Conservation (phyloP, 2,888 invertebrate genomes). For the Apamea anceps region DNA sequence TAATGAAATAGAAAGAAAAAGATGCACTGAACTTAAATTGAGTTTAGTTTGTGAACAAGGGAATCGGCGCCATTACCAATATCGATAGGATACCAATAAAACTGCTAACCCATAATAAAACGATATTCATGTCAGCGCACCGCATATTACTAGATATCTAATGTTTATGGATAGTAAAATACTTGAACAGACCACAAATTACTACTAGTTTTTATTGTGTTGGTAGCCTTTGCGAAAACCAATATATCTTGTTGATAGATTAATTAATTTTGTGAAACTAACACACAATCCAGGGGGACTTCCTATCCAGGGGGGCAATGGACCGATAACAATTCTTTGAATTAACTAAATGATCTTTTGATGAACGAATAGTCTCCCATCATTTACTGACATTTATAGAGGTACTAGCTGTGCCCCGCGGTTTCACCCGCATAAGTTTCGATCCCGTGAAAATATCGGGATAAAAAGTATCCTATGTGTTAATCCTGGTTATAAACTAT, state of each 20-base stretch:
- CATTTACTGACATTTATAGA: background rate
- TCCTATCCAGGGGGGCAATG: background rate
- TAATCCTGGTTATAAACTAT: too few species aligned
- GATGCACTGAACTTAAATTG: too few species aligned
- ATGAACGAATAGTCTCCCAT: background rate
- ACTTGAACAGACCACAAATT: constrained; percentile 30
- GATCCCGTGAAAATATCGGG: too few species aligned
- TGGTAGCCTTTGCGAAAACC: constrained; percentile 9
- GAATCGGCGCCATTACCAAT: background rate
- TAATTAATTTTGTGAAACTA: constrained; percentile 32
- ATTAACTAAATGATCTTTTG: background rate
- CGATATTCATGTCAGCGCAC: constrained; percentile 7
- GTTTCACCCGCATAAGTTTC: too few species aligned
- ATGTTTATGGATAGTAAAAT: constrained; percentile 30
- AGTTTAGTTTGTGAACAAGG: too few species aligned
- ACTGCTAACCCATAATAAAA: constrained; percentile 13
- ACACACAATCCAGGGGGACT: constrained; percentile 2
- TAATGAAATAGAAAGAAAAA: too few species aligned
- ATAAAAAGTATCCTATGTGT: too few species aligned
- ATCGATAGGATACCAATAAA: constrained; percentile 1
- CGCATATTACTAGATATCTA: constrained; percentile 22
- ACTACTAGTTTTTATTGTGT: constrained; percentile 27
- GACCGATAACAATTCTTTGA: background rate
- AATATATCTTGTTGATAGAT: constrained; percentile 45
- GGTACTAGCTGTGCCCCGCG: too few species aligned